Percentiles rank a stretch among this genome's conserved stretches.
Conservation (phyloP, 1,140 invertebrate species). For the Temnothorax longispinosus region DNA sequence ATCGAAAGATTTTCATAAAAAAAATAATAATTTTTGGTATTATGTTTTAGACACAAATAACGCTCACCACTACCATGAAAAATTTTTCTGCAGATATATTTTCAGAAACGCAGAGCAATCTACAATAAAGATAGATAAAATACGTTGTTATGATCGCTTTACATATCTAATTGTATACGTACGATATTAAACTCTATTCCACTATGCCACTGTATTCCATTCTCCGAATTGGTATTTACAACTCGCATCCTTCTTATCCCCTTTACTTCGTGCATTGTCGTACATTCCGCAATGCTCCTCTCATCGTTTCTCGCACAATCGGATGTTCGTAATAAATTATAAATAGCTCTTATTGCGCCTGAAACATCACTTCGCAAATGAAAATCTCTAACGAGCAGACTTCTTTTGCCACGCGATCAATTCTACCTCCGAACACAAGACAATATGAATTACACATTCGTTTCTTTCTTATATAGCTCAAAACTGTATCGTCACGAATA, state of each 20-base stretch:
- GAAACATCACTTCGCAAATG: constrained; percentile 72
- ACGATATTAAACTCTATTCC: constrained; percentile 68
- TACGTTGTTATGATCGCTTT: constrained; percentile 70
- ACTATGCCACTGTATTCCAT: constrained; percentile 71
- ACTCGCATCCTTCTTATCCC: constrained; percentile 46
- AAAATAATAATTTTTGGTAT: background rate
- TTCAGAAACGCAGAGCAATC: constrained; percentile 75
- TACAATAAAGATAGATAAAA: constrained; percentile 79
- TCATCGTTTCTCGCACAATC: constrained; percentile 33
- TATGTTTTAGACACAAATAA: constrained; percentile 12
- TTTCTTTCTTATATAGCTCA: constrained; percentile 44
- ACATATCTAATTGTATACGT: constrained; percentile 55
- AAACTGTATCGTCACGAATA: constrained; percentile 53
- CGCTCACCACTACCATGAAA: constrained; percentile 55
- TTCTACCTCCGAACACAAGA: constrained; percentile 35
- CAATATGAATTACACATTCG: constrained; percentile 45
- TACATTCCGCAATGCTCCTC: background rate
- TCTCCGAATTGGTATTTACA: constrained; percentile 79
- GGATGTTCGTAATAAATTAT: constrained; percentile 80
- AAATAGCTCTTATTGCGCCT: constrained; percentile 76
- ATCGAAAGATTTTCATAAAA: background rate
- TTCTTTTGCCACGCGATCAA: constrained; percentile 53
- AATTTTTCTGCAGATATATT: constrained; percentile 72
- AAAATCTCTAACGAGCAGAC: constrained; percentile 69
- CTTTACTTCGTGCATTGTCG: constrained; percentile 53